Evolutionary conservation across 1,140 invertebrate species (phyloP).

Genomic region (Trichogramma pretiosum): DNA sequence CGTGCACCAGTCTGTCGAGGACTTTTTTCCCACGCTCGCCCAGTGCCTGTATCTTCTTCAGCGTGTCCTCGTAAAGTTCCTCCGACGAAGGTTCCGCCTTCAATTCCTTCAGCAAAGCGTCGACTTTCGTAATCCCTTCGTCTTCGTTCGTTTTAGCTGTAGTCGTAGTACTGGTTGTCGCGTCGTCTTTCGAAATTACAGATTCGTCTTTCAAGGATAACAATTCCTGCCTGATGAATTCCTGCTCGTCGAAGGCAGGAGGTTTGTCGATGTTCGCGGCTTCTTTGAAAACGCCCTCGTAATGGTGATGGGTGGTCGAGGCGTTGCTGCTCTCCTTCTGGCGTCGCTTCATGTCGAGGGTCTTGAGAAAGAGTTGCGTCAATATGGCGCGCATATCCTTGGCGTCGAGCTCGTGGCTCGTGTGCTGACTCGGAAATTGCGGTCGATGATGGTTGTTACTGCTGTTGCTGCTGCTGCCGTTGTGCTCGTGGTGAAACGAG

Average conservation of each 20-base stretch:
- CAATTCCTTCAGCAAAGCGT: too few relatives aligned
- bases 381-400: slow-evolving; percentile 39
- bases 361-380: slow-evolving; percentile 28
- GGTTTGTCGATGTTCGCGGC: slow-evolving; percentile 32
- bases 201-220: slow-evolving; percentile 14
- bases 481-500: slow-evolving; percentile 33
- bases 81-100: slow-evolving; percentile 37
- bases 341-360: slow-evolving; percentile 27
- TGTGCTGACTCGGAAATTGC: slow-evolving; percentile 26
- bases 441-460: slow-evolving; percentile 18
- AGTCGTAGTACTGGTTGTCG: too few relatives aligned
- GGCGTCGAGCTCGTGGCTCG: slow-evolving; percentile 39
- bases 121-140: too few relatives aligned
- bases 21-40: slow-evolving; percentile 48
- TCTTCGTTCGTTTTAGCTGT: neutral
- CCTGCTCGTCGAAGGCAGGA: slow-evolving; percentile 12
- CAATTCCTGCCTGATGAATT: slow-evolving; percentile 8
- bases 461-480: slow-evolving; percentile 7
- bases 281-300: slow-evolving; percentile 33
- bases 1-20: slow-evolving; percentile 42
- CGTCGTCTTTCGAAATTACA: too few relatives aligned
- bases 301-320: slow-evolving; percentile 28
- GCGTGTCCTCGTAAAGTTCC: slow-evolving; percentile 51
- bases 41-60: slow-evolving; percentile 47
- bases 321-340: slow-evolving; percentile 23